These are phyloP conservation scores for Falco biarmicus DNA, from an alignment of 2,797 vertebrate species.

Conservation along the genomic window DNA sequence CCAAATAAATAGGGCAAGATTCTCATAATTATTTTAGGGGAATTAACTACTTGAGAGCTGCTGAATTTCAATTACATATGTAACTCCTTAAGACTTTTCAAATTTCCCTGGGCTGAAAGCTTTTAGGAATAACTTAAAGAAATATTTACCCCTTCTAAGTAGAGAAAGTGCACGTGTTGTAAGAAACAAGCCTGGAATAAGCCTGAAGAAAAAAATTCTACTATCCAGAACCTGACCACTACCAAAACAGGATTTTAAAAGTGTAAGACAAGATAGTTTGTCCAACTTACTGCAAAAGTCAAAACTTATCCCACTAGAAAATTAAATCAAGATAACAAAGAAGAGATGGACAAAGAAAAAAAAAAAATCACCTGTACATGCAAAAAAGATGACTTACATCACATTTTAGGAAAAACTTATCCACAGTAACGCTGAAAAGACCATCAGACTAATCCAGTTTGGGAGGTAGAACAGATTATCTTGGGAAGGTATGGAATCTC, in stretches of 20 bases:
- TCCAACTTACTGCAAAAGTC: neutral
- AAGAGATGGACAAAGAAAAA: neutral
- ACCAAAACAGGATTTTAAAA: neutral
- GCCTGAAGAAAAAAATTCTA: neutral
- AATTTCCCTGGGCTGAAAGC: neutral
- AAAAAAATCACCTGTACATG: neutral
- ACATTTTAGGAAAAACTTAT: neutral
- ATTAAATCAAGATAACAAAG: neutral
- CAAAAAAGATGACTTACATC: neutral
- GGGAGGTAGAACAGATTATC: neutral
- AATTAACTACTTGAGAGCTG: neutral
- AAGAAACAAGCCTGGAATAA: neutral
- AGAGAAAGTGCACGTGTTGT: neutral
- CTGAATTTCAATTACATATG: neutral
- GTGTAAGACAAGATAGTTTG: neutral
- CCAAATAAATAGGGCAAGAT: neutral
- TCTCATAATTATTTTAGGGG: neutral
- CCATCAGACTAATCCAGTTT: neutral
- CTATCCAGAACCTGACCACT: neutral
- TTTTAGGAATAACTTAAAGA: neutral
- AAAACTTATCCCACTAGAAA: neutral
- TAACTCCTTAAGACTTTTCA: neutral
- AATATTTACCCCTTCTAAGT: neutral
- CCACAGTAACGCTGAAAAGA: neutral
- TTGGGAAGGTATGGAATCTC: neutral